phyloP scores from a whole-genome alignment of 2,888 invertebrate genomes.

The Periphyllus acericola region DNA sequence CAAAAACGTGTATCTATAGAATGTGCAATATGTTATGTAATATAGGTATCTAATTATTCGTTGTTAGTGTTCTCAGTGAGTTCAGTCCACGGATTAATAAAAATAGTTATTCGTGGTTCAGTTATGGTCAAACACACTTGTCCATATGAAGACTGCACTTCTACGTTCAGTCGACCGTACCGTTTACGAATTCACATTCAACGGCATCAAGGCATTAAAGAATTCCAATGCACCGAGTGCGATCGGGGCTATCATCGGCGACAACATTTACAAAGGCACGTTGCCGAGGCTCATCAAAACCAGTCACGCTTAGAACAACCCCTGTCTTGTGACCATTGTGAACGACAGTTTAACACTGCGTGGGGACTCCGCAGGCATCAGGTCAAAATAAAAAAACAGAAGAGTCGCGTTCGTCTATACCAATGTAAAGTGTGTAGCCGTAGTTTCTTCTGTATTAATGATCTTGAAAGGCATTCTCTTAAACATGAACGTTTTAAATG shows the following conservation, averaged over 20 bases:
- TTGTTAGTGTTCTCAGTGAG: no score
- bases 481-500: conserved; percentile 44
- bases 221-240: conserved; percentile 25
- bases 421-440: neutral
- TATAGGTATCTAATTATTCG: no score
- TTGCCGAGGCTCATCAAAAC: conserved; percentile 38
- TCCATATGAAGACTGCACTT: conserved; percentile 36
- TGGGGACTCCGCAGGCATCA: conserved; percentile 54
- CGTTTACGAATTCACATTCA: conserved; percentile 43
- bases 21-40: no score
- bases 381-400: neutral
- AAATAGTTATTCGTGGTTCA: no score
- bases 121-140: conserved; percentile 35
- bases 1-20: no score
- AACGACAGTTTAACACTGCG: conserved; percentile 3
- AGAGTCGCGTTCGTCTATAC: neutral
- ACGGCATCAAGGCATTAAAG: conserved; percentile 43
- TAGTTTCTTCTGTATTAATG: neutral
- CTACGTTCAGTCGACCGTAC: conserved; percentile 41
- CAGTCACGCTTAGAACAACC: conserved; percentile 19
- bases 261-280: conserved; percentile 36
- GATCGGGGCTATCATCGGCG: conserved; percentile 36
- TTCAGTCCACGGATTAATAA: no score
- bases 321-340: conserved; percentile 35
- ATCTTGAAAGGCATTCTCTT: conserved; percentile 25